Percentiles rank a stretch among this genome's conserved stretches.
Conservation (phyloP, 2,113 vertebrate species). For the Sclerurus mexicanus region DNA sequence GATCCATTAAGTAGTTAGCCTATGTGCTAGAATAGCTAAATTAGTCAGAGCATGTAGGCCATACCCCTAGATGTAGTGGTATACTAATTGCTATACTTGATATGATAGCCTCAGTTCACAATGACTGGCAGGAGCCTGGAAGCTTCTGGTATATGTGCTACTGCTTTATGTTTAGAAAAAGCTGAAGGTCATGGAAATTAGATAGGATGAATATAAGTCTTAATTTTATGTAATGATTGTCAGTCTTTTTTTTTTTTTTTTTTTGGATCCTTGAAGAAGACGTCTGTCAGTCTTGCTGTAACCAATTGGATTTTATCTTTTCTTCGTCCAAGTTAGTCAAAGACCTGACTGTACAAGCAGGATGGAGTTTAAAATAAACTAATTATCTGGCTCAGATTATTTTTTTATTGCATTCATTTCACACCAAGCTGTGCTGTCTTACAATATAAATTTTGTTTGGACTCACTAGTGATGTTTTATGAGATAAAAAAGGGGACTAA, state of each 20-base stretch:
- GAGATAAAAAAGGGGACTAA: not conserved
- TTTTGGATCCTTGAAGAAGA: not conserved
- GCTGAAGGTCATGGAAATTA: not conserved
- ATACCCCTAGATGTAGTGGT: rapidly evolving
- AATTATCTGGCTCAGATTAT: not conserved
- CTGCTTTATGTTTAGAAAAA: not conserved
- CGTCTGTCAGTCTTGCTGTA: not conserved
- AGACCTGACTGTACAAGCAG: not conserved
- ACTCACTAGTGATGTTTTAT: not conserved
- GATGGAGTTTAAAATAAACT: not conserved
- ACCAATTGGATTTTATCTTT: not conserved
- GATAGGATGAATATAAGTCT: not conserved
- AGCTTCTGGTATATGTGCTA: not conserved
- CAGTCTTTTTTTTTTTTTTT: not conserved
- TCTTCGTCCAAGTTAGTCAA: not conserved
- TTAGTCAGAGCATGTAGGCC: not conserved
- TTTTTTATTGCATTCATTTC: not conserved
- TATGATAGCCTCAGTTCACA: not conserved
- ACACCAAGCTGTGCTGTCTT: not conserved
- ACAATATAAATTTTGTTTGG: not conserved
- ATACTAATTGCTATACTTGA: not conserved
- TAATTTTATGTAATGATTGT: not conserved
- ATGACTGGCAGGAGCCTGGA: not conserved
- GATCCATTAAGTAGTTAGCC: not conserved
- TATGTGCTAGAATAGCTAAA: not conserved